Evolutionary conservation across 2,888 invertebrate species (phyloP), one percentile per base, ranked within the genome.

Genomic region (Amphipoea oculea): DNA sequence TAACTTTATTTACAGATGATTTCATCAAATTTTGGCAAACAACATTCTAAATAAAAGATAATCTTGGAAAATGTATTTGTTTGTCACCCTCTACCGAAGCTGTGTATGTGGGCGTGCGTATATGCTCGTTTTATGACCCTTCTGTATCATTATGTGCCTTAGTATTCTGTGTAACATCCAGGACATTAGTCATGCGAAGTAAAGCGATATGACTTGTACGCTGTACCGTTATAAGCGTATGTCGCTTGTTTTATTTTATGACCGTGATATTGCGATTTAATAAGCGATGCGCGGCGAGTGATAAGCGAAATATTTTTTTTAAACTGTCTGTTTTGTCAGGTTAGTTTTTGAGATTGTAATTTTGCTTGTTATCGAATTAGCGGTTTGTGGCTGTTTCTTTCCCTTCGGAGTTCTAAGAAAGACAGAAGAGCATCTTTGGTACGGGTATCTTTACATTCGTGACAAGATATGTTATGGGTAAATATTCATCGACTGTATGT

Each of bases 171-270:
- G 71, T 51, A 48, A 67, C 20, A 81, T 73, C 40, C 78, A 81
- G 72, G 60, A 75, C 72, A 83, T 84, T 86, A 87, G 80, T 89
- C 88, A 87, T 87, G 76, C 71, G 77, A 77, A 85, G 83, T 88
- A 86, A 82, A 73, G 54, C 78, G 86, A 87, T 88, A 88, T 86
- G 88, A 81, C 80, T 89, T 77, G 78, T 82, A 74, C 63, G 48
- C 2, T 54, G 78, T 91, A 91, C 92, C 90, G 92, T 91, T 92
- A 88, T 67, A 62, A 75, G 86, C 82, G 85, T 87, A 81, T 73
- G 82, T 74, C 84, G 79, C 73, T 77, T 78, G 82, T 85, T 78
- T 83, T 89, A 88, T 85, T 89, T 89, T 88, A 90, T 78, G 79
- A 82, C 78, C 66, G 75, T 70, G 81, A 81, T 87, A 85, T 86